These are phyloP conservation scores for Callosobruchus maculatus DNA, from an alignment of 2,888 invertebrate species.

Conservation along the genomic window DNA sequence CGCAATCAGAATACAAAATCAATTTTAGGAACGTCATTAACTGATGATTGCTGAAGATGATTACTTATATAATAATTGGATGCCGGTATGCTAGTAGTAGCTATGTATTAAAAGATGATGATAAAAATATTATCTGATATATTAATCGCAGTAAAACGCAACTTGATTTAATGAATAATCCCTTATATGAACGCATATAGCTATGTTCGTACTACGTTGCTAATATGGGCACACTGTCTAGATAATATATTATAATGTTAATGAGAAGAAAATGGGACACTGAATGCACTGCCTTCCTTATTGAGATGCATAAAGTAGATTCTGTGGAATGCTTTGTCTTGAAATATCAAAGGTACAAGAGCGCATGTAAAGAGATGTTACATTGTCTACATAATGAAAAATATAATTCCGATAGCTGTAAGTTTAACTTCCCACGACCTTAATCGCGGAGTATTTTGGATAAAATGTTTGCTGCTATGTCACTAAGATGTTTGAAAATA, in stretches of 20 bases:
- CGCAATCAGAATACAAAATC: too few species aligned
- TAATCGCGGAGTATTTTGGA: too few species aligned
- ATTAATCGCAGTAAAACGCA: background rate
- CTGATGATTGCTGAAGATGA: too few species aligned
- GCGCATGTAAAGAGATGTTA: background rate
- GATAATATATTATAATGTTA: background rate
- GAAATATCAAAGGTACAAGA: background rate
- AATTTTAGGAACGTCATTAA: too few species aligned
- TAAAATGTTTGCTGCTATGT: too few species aligned
- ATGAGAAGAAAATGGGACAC: background rate
- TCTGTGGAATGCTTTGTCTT: conserved; percentile 2
- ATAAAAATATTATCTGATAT: too few species aligned
- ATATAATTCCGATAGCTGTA: background rate
- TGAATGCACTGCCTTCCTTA: background rate
- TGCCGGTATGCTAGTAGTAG: too few species aligned
- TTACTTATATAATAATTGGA: too few species aligned
- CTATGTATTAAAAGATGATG: too few species aligned
- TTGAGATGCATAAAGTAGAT: background rate
- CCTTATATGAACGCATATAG: background rate
- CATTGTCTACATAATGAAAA: background rate
- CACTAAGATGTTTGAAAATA: too few species aligned
- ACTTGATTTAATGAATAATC: background rate
- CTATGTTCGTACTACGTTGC: background rate
- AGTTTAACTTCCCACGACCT: background rate
- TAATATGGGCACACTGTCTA: background rate